Evolutionary conservation across 1,140 invertebrate genomes (phyloP).

Genomic region (Penaeus vannamei): DNA sequence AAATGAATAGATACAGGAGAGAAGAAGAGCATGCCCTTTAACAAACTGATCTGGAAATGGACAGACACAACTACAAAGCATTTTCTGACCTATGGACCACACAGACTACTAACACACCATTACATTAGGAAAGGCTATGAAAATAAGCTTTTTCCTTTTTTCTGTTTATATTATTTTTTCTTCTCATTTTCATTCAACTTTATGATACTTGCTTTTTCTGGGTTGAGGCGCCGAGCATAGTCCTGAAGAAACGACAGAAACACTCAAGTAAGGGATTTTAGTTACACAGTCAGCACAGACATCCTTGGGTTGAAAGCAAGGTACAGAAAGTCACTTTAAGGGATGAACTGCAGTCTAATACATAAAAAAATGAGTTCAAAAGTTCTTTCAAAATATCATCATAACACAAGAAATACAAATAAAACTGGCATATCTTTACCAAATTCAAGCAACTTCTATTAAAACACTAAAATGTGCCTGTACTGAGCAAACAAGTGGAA

Average conservation of each 20-base stretch:
- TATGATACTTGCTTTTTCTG: conserved; percentile 64
- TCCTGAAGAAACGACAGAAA: conserved; percentile 57
- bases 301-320: neutral
- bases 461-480: no score
- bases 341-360: no score
- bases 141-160: conserved; percentile 29
- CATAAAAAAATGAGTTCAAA: no score
- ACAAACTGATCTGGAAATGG: no score
- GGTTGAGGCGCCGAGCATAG: conserved; percentile 61
- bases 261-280: conserved; percentile 24
- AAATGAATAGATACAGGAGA: no score
- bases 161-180: conserved; percentile 39
- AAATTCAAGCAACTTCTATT: no score
- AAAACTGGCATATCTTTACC: no score
- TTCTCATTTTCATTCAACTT: conserved; percentile 22
- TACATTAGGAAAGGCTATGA: conserved; percentile 36
- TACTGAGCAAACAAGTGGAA: no score
- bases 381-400: no score
- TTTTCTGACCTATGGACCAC: conserved; percentile 29
- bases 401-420: no score
- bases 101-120: conserved; percentile 45
- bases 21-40: no score
- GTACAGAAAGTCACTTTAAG: neutral
- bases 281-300: neutral
- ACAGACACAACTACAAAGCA: conserved; percentile 38